Evolutionary conservation across 2,888 invertebrate species (phyloP).

Genomic region (Meliscaeva auricollis): DNA sequence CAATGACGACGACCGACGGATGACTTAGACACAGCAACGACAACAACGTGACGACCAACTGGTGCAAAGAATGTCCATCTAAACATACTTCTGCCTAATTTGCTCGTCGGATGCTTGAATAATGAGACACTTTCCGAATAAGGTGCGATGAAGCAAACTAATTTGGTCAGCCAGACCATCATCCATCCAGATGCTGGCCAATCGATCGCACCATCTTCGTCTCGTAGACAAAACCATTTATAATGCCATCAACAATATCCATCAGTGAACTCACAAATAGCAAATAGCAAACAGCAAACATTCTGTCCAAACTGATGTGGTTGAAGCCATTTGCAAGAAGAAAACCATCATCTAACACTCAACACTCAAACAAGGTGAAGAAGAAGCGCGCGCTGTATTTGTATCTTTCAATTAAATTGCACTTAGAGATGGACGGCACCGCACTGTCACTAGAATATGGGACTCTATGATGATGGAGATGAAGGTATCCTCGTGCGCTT

Average conservation of each 20-base stretch:
- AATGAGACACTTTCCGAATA: constrained; percentile 76
- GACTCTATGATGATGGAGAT: constrained; percentile 7
- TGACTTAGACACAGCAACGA: neutral
- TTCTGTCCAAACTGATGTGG: no score
- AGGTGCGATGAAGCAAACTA: constrained; percentile 73
- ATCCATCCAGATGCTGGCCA: constrained; percentile 56
- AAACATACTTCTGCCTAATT: constrained; percentile 75
- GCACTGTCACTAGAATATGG: constrained; percentile 23
- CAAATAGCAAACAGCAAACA: constrained; percentile 4
- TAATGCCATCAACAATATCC: constrained; percentile 75
- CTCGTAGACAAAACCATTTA: constrained; percentile 67
- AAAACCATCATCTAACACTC: constrained; percentile 44
- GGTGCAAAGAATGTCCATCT: constrained; percentile 73
- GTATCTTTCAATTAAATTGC: constrained; percentile 74
- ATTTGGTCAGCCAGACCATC: constrained; percentile 64
- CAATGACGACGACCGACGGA: neutral
- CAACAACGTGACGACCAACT: constrained; percentile 32
- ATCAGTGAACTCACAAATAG: constrained; percentile 44
- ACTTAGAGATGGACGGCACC: constrained; percentile 51
- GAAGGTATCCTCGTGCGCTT: neutral
- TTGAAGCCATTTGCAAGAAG: constrained; percentile 45
- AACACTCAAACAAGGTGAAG: constrained; percentile 67
- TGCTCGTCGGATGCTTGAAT: constrained; percentile 76
- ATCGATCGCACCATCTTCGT: constrained; percentile 76
- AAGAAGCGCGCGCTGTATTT: constrained; percentile 63